A percentile compares a stretch with the other conserved stretches of the same genome.
These are phyloP conservation scores for Solen grandis DNA, from an alignment of 1,140 invertebrate species.

Conservation along the genomic window DNA sequence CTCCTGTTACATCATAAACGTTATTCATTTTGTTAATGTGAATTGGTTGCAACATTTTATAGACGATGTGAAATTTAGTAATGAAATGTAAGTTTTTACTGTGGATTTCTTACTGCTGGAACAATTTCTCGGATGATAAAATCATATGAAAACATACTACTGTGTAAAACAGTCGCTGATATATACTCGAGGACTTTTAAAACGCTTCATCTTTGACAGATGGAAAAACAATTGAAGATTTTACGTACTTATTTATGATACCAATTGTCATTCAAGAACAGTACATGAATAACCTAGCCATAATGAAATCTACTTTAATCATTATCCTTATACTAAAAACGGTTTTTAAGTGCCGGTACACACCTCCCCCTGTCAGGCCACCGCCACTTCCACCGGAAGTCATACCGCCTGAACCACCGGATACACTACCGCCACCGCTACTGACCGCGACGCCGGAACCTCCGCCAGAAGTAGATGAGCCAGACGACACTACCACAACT, in stretches of 20 bases:
- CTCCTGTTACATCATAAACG: background rate
- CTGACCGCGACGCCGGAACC: background rate
- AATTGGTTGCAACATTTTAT: background rate
- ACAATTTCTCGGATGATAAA: background rate
- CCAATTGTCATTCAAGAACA: background rate
- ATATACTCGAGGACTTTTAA: background rate
- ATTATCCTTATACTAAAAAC: background rate
- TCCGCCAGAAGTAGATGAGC: slow-evolving; percentile 32
- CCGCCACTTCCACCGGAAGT: slow-evolving; percentile 14
- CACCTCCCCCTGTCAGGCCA: slow-evolving; percentile 3
- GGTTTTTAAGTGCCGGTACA: background rate
- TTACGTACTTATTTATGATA: background rate
- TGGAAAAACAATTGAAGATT: background rate
- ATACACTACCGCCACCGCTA: background rate
- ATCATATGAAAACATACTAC: background rate
- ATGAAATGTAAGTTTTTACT: background rate
- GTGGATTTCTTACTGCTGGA: too few species aligned
- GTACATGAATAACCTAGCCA: background rate
- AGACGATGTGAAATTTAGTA: background rate
- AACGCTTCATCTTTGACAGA: background rate
- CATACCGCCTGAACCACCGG: slow-evolving; percentile 13
- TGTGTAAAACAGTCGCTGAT: background rate
- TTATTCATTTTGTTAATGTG: background rate
- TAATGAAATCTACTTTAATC: background rate
- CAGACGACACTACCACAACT: slow-evolving; percentile 5